Evolutionary conservation across 2,888 invertebrate genomes (phyloP).

Genomic region (Lasioglossum calceatum): DNA sequence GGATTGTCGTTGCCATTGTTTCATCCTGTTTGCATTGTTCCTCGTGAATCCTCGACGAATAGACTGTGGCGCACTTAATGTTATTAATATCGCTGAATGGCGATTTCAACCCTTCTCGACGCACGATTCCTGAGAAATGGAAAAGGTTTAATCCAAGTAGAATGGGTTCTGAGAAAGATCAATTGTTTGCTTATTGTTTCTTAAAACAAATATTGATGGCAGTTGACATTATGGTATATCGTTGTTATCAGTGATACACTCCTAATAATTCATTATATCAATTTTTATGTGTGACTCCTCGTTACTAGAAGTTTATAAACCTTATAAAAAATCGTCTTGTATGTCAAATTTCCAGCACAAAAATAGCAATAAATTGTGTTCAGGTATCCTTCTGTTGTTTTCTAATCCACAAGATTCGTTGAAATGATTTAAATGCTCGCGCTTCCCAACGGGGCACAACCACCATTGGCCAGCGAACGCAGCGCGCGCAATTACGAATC

Average conservation of each 20-base stretch:
- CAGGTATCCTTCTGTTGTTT: background rate
- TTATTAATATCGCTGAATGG: conserved; percentile 5
- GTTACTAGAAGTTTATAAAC: background rate
- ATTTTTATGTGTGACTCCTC: background rate
- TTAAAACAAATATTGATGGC: too few relatives aligned
- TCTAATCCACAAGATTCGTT: background rate
- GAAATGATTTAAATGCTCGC: background rate
- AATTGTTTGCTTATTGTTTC: background rate
- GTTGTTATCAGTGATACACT: too few relatives aligned
- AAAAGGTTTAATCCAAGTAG: background rate
- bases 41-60: conserved; percentile 16
- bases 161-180: background rate
- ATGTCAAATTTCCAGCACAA: background rate
- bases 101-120: background rate
- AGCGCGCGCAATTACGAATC: conserved; percentile 53
- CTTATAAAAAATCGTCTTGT: background rate
- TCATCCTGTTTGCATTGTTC: conserved; percentile 43
- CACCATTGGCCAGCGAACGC: conserved; percentile 17
- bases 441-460: background rate
- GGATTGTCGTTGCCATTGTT: conserved; percentile 47
- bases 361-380: too few relatives aligned
- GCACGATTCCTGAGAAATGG: background rate
- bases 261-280: too few relatives aligned
- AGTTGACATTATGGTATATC: too few relatives aligned
- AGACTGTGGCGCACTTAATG: conserved; percentile 15